phyloP scores from a whole-genome alignment of 1,140 invertebrate genomes.

The Hyles euphorbiae region DNA sequence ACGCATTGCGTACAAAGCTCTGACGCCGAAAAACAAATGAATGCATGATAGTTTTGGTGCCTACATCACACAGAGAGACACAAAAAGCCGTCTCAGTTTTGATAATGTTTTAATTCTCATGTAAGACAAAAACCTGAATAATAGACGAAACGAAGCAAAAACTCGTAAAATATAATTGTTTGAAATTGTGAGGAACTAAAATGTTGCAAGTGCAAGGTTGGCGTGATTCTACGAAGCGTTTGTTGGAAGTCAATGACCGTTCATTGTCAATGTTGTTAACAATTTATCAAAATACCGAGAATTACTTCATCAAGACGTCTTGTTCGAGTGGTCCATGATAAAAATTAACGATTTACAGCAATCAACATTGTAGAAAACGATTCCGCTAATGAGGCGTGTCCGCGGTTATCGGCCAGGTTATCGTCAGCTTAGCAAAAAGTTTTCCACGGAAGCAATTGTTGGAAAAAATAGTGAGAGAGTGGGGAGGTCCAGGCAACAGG shows the following conservation, averaged over 20 bases:
- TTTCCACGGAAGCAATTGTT: slow-evolving; percentile 60
- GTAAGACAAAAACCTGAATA: too few species aligned
- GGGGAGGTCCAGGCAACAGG: slow-evolving; percentile 50
- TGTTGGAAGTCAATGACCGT: slow-evolving; percentile 42
- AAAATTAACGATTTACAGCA: slow-evolving; percentile 44
- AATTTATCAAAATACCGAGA: slow-evolving; percentile 43
- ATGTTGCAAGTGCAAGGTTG: slow-evolving; percentile 10
- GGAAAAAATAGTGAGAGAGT: slow-evolving; percentile 63
- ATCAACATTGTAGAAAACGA: slow-evolving; percentile 45
- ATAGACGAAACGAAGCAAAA: neutral
- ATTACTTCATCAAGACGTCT: slow-evolving; percentile 40
- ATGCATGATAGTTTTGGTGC: too few species aligned
- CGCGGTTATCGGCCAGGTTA: slow-evolving; percentile 60
- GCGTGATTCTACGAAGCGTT: slow-evolving; percentile 22
- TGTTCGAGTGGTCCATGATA: slow-evolving; percentile 22
- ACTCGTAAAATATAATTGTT: neutral
- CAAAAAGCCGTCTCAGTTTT: too few species aligned
- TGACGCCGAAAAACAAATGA: too few species aligned
- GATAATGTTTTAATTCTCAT: too few species aligned
- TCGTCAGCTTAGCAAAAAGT: slow-evolving; percentile 63
- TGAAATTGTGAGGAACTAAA: too few species aligned
- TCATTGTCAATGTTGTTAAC: slow-evolving; percentile 23
- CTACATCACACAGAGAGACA: too few species aligned
- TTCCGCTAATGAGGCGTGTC: slow-evolving; percentile 66
- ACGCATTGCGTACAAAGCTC: too few species aligned